These are phyloP conservation scores for Pseudococcus jackbeardsleyi DNA, from an alignment of 2,888 invertebrate genomes.

Conservation along the genomic window DNA sequence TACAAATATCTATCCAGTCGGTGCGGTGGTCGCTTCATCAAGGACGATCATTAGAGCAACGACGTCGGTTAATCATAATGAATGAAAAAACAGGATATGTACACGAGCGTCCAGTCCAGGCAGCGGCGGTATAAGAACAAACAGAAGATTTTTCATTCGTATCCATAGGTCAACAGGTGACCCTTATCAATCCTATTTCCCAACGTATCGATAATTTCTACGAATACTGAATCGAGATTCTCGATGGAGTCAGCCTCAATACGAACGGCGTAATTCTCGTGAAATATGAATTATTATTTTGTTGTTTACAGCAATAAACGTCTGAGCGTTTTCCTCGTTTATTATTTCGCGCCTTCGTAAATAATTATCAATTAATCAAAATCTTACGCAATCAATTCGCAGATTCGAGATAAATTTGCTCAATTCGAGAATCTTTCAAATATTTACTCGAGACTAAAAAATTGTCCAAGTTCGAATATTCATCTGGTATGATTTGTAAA, in stretches of 20 bases:
- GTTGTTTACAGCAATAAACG: background rate
- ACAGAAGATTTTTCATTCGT: background rate
- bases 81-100: background rate
- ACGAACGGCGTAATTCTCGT: background rate
- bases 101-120: background rate
- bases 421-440: background rate
- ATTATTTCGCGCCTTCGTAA: background rate
- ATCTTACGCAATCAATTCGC: background rate
- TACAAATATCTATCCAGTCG: background rate
- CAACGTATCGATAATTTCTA: background rate
- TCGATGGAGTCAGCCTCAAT: background rate
- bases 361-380: background rate
- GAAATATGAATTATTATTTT: slow-evolving; percentile 4
- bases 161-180: slow-evolving; percentile 10
- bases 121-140: background rate
- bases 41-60: background rate
- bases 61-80: background rate
- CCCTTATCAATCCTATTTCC: background rate
- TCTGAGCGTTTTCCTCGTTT: background rate
- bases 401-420: background rate
- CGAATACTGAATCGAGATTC: background rate
- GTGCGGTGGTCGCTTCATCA: background rate
- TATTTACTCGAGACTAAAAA: background rate
- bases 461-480: background rate
- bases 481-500: too few relatives aligned